These are phyloP conservation scores for Hippocampus barbouri DNA, from an alignment of 2,113 vertebrate genomes.

Conservation along the genomic window DNA sequence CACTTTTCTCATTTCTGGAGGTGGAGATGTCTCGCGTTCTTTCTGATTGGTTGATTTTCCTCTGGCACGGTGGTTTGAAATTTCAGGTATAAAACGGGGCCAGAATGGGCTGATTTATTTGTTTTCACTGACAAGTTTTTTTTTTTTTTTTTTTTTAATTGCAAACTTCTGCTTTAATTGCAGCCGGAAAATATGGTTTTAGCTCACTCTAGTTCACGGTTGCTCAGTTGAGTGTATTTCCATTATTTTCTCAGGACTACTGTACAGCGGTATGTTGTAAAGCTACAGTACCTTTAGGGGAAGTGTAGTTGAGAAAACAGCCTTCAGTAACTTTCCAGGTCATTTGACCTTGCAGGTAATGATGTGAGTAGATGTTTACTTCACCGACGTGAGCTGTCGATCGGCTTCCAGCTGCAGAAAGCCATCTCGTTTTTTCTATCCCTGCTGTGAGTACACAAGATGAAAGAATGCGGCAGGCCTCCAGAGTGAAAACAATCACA, in stretches of 20 bases:
- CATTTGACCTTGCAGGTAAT: constrained; percentile 17
- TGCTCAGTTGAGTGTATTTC: neutral
- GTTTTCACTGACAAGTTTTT: too few species aligned
- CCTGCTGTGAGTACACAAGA: neutral
- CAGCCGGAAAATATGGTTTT: neutral
- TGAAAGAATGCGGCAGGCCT: constrained; percentile 27
- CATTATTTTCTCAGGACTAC: neutral
- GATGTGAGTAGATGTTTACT: constrained; percentile 39
- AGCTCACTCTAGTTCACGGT: too few species aligned
- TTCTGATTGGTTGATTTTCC: too few species aligned
- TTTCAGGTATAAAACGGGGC: neutral
- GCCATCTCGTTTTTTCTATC: constrained; percentile 4
- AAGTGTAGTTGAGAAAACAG: constrained; percentile 1
- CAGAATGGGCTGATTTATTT: too few species aligned
- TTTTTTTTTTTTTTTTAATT: too few species aligned
- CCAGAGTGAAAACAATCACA: constrained; percentile 40
- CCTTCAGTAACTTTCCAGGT: constrained; percentile 9
- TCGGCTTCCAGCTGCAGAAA: constrained; percentile 37
- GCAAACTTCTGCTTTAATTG: neutral
- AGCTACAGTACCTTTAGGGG: neutral
- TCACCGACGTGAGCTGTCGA: constrained; percentile 45
- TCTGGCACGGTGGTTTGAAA: neutral
- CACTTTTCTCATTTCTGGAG: too few species aligned
- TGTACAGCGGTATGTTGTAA: neutral
- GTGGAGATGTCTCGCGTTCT: too few species aligned